phyloP scores from a whole-genome alignment of 2,113 vertebrate genomes.

The Boulengeromyrus knoepffleri region DNA sequence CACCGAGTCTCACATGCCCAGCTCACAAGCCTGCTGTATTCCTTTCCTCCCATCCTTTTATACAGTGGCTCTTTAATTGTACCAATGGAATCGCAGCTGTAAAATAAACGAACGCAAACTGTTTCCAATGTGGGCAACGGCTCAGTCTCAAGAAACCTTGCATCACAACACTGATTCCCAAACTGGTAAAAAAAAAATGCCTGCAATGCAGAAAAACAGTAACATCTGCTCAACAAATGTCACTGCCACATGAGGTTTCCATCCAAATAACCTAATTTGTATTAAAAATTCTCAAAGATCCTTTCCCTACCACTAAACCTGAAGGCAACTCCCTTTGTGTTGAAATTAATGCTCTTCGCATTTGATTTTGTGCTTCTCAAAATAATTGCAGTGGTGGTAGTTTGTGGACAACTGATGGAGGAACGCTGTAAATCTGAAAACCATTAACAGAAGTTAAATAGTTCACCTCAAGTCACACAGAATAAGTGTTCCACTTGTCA shows the following conservation, averaged over 20 bases:
- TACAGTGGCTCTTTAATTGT: not conserved
- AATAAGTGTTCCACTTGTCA: not conserved
- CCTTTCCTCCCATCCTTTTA: not conserved
- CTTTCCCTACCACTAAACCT: not conserved
- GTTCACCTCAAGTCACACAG: not conserved
- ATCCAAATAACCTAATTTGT: constrained; percentile 25
- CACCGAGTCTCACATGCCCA: not conserved
- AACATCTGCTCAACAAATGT: constrained; percentile 37
- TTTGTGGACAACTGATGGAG: not conserved
- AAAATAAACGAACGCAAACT: constrained; percentile 13
- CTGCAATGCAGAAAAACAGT: constrained; percentile 30
- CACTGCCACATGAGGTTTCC: constrained; percentile 24
- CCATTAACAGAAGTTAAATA: not conserved
- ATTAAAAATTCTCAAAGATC: constrained; percentile 11
- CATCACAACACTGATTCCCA: constrained; percentile 14
- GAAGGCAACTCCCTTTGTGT: not conserved
- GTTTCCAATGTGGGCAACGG: not conserved
- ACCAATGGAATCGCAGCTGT: not conserved
- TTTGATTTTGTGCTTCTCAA: not conserved
- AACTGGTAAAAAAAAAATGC: constrained; percentile 14
- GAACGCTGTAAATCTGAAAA: not conserved
- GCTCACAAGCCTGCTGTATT: not conserved
- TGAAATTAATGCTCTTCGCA: not conserved
- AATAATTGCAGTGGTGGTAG: not conserved
- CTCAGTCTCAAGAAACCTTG: constrained; percentile 20